phyloP scores from a whole-genome alignment of 2,113 vertebrate genomes.

The Chroicocephalus ridibundus region DNA sequence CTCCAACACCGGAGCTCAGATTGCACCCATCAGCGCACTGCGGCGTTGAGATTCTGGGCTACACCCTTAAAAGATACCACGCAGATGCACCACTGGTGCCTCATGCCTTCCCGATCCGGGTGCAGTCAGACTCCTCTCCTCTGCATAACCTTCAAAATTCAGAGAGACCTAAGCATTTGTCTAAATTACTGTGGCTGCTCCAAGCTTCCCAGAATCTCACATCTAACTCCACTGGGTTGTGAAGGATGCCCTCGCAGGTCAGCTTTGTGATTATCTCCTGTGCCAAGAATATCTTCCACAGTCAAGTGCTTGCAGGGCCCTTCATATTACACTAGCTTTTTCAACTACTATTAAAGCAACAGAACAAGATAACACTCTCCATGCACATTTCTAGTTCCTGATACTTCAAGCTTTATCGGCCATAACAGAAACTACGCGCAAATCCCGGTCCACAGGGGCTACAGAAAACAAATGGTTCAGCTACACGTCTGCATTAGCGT shows the following conservation, averaged over 20 bases:
- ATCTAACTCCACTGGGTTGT: conserved; percentile 7
- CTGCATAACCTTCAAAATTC: background rate
- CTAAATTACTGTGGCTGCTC: background rate
- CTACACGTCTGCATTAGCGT: background rate
- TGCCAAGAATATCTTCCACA: background rate
- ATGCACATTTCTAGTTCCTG: background rate
- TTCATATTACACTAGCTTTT: background rate
- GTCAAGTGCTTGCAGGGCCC: background rate
- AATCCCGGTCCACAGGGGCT: background rate
- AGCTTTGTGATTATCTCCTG: background rate
- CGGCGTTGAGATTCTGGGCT: background rate
- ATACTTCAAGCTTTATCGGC: background rate
- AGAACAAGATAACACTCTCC: background rate
- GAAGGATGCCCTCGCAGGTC: conserved; percentile 1
- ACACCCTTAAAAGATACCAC: background rate
- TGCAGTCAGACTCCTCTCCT: background rate
- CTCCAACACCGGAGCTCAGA: background rate
- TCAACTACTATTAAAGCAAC: background rate
- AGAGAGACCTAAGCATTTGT: background rate
- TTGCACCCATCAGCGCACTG: background rate
- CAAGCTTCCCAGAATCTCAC: background rate
- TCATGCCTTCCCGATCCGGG: background rate
- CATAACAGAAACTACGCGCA: background rate
- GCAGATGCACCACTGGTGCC: background rate
- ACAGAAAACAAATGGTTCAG: background rate